Evolutionary conservation across 2,888 invertebrate species (phyloP), one percentile per base, ranked within the genome.

Genomic region (Leptopilina myrica): DNA sequence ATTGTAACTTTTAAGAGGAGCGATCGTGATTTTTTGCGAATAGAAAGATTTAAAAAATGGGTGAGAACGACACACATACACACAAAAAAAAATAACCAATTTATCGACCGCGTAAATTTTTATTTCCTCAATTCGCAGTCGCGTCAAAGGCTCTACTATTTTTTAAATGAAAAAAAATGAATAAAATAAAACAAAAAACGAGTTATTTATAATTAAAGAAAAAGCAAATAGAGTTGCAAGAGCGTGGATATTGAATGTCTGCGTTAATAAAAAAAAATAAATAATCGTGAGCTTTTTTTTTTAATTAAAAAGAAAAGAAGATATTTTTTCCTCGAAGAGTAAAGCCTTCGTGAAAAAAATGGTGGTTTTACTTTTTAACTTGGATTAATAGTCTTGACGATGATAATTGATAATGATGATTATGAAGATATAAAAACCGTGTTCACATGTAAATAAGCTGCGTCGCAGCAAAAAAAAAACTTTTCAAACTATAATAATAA

Each of bases 151-250:
- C 87, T 86, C 86, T 89, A 88, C 85, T 89, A 89, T 89, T 89
- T 89, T 89, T 89, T 86, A 88, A 89, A 83, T 82, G 82, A 82
- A 78, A 49, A 49, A 49, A 49, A 43, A 43, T 20, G 33, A 43
- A 43, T 43, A 43, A 49, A 4, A 33, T 33, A 33, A 33, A 33
- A 33, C 33, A 33, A 49, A 49, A 46, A 83, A 85, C 85, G 87
- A 87, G 85, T 83, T 88, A 89, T 88, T 88, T 88, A 88, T 88
- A 89, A 87, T 86, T 86, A 84, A 85, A 84, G 33, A 81, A 84
- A 49, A 62, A 78, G 59, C 33, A 73, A 76, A 62, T 56, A 75
- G 33, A 33, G 67, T 64, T 65, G 78, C 65, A 73, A 43, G 2
- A 53, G 20, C 49, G 67, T 66, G 49, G 64, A 79, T 76, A 78